phyloP scores from a whole-genome alignment of 2,888 invertebrate genomes.

The Polyommatus icarus region DNA sequence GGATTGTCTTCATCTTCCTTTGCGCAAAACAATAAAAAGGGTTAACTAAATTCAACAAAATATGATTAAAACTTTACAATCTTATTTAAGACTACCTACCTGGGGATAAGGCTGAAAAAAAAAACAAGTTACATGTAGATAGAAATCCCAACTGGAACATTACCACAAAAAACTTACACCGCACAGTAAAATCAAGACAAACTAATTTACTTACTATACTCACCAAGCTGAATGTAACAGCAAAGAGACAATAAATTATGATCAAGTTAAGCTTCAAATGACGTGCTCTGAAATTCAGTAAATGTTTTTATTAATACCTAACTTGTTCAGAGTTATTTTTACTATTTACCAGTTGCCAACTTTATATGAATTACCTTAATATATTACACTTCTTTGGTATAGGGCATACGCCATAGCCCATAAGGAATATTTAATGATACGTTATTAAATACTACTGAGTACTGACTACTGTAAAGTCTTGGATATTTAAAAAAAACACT shows the following conservation, averaged over 20 bases:
- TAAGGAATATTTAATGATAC: no score
- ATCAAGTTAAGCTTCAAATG: background rate
- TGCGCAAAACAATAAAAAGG: background rate
- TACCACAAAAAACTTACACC: background rate
- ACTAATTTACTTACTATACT: background rate
- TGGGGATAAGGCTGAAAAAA: background rate
- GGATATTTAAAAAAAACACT: no score
- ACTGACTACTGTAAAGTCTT: no score
- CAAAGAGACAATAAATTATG: background rate
- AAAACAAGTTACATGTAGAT: background rate
- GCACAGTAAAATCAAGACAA: background rate
- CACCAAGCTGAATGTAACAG: background rate
- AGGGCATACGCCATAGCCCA: no score
- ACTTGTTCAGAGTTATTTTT: no score
- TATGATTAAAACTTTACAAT: background rate
- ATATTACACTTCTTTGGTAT: no score
- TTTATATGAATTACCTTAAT: no score
- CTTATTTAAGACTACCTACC: background rate
- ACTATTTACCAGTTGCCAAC: no score
- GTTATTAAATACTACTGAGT: no score
- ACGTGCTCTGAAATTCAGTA: background rate
- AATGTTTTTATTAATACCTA: background rate
- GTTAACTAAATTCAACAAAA: background rate
- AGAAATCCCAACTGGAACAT: background rate
- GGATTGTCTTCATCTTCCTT: background rate